Conservation (phyloP, 1,140 invertebrate genomes). For the Medauroidea extradentata region DNA sequence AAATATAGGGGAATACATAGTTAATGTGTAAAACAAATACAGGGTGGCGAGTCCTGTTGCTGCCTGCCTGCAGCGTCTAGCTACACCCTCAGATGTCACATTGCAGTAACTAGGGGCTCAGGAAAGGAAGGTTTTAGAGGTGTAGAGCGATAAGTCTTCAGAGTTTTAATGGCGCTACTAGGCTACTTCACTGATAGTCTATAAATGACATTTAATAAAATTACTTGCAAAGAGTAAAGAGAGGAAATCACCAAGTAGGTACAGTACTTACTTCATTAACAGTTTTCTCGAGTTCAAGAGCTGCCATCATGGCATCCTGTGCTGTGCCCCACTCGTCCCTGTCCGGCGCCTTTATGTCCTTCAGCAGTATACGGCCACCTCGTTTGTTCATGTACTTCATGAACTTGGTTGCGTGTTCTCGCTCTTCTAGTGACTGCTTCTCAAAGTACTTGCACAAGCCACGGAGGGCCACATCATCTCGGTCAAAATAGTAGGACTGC, state of each 20-base stretch:
- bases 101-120: no score
- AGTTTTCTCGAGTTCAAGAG: constrained; percentile 68
- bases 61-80: no score
- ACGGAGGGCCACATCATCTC: constrained; percentile 71
- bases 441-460: constrained; percentile 70
- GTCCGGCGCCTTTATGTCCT: constrained; percentile 54
- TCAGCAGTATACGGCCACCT: constrained; percentile 62
- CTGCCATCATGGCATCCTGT: constrained; percentile 64
- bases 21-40: no score
- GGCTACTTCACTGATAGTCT: no score
- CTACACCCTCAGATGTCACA: no score
- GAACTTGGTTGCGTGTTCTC: constrained; percentile 66
- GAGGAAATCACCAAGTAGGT: background rate
- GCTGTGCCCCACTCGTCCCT: constrained; percentile 58
- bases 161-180: no score
- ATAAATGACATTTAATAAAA: no score
- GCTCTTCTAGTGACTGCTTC: constrained; percentile 68
- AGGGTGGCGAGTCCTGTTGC: no score
- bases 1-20: no score
- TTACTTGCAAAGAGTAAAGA: background rate
- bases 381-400: constrained; percentile 79
- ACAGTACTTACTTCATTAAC: constrained; percentile 61
- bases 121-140: no score
- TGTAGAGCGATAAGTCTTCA: no score
- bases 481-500: constrained; percentile 72